Base-by-base conservation (phyloP, 2,113 vertebrate species). In the Pedionomus torquatus region DNA sequence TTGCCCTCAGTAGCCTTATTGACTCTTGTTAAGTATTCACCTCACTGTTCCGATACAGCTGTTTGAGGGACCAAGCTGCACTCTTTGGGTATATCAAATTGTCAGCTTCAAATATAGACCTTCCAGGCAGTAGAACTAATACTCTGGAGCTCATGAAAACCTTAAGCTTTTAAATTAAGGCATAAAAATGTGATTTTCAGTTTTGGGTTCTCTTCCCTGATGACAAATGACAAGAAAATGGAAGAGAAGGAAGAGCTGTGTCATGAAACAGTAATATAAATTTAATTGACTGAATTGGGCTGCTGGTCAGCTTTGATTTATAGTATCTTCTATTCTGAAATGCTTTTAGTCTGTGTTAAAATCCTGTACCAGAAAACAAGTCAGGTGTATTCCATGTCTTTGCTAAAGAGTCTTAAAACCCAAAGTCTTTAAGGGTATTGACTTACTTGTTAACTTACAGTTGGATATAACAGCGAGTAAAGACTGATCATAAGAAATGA, bases 71-170 rank as follows among this genome's bases (percentile, higher is more conserved):
- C 16, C 19, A 77, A 21, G 31, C 13, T 79, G 9, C 39, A 23
- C 9, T 64, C 18, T 85, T 92, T 21, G 23, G 17, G 6, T 48
- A 18, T 44, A 17, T 10, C 28, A 39, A 95, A 43, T 8, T 55
- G 18, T 30, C 43, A 60, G 0, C 25, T 41, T 79, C 61, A 64
- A 23, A 30, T 7, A 11, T 26, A 41, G n/a, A 24, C 26, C 7
- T 51, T 51, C 25, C 25, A 80, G 44, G 23, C 12, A 43, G 14
- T 16, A 85, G 31, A 63, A 57, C 3, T 63, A 51, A 21, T n/a
- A 54, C 3, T 0, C 2, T 49, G 20, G 37, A 72, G 18, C 30
- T 28, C 3, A 1, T 57, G 26, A 37, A 3, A 76, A 58, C 3
- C 23, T 63, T 41, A 20, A n/a, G 8, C 20, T 83, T 95, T 85